Evolutionary conservation across 1,140 invertebrate species (phyloP), one percentile per base, ranked within the genome.

Genomic region (Littorina saxatilis): DNA sequence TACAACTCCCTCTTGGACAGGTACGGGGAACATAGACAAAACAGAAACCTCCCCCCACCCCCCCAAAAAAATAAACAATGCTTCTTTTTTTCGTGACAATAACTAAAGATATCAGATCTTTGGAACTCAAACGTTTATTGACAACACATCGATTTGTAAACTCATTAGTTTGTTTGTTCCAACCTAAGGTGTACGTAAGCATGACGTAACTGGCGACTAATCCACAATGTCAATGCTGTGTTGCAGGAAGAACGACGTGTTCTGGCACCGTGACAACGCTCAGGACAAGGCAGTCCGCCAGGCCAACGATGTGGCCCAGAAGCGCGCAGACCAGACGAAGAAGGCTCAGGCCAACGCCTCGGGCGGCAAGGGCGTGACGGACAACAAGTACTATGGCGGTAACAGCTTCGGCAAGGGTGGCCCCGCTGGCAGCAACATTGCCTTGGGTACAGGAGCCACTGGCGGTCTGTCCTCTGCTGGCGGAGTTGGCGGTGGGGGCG

Each of bases 361-460:
- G 15, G 80, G 80, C 63, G 29, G 52, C 4, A 82, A 82, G 35
- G 80, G 80, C 1, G 80, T 76, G 39, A 4, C 15, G 40, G 80
- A 75, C 63, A 47, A 76, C 55, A 76, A 76, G 63, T 82, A 63
- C 63, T 82, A 82, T 35, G 61, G 63, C 29, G 80, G 74, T 20
- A 43, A 27, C 35, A 79, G 27, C 58, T 66, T 43, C 58, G 61
- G 70, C 23, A 61, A 61, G 23, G 58, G 58, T 29, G 27, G 20
- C 27, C 29, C 29, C 50, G 13, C 32, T 47, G 76, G 11, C 17
- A 47, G 11, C 17, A 47, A 47, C 43, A 17, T 47, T 17, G 7
- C 40, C 1, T 17, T 29, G 32, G 74, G 74, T 2, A 55, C 20
- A 3, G 52, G 52, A 1, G 52, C 50, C 1, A n/a, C 29, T 7